phyloP scores from a whole-genome alignment of 1,140 invertebrate species.

The Drosophila equinoxialis region DNA sequence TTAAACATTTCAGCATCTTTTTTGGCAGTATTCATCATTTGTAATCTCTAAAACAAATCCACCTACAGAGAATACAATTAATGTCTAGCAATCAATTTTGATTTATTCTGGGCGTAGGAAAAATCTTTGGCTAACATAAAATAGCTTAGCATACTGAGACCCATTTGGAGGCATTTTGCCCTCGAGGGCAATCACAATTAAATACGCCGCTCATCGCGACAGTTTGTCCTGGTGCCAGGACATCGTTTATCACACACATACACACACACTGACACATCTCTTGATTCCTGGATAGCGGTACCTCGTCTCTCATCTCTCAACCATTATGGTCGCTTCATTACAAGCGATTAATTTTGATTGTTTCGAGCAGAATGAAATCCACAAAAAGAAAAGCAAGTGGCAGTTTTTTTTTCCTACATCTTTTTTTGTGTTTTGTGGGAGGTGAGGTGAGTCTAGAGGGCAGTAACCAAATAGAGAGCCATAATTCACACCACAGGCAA shows the following conservation, averaged over 20 bases:
- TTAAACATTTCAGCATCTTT: slow-evolving; percentile 12
- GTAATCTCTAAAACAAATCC: slow-evolving; percentile 5
- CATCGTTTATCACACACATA: slow-evolving; percentile 69
- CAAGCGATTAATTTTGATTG: slow-evolving; percentile 78
- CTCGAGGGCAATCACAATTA: slow-evolving; percentile 69
- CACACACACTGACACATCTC: slow-evolving; percentile 7
- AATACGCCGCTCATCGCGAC: slow-evolving; percentile 56
- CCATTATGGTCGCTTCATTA: slow-evolving; percentile 67
- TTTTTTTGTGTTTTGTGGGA: neutral
- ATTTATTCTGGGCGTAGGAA: slow-evolving; percentile 54
- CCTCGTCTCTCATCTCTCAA: slow-evolving; percentile 26
- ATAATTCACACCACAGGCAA: slow-evolving; percentile 71
- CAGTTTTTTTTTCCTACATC: slow-evolving; percentile 12
- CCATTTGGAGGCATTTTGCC: slow-evolving; percentile 33
- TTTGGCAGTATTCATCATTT: slow-evolving; percentile 1
- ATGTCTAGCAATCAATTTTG: slow-evolving; percentile 66
- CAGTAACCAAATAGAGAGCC: slow-evolving; percentile 42
- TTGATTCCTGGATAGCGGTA: slow-evolving; percentile 1
- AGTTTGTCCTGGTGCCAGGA: slow-evolving; percentile 20
- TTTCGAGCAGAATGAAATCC: slow-evolving; percentile 29
- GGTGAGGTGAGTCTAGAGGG: neutral
- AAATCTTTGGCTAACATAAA: slow-evolving; percentile 34
- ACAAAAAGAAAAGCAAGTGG: slow-evolving; percentile 17
- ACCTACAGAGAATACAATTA: slow-evolving; percentile 26
- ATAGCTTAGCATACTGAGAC: slow-evolving; percentile 37